phyloP scores from a whole-genome alignment of 2,888 invertebrate species.

The Eulithis testata region DNA sequence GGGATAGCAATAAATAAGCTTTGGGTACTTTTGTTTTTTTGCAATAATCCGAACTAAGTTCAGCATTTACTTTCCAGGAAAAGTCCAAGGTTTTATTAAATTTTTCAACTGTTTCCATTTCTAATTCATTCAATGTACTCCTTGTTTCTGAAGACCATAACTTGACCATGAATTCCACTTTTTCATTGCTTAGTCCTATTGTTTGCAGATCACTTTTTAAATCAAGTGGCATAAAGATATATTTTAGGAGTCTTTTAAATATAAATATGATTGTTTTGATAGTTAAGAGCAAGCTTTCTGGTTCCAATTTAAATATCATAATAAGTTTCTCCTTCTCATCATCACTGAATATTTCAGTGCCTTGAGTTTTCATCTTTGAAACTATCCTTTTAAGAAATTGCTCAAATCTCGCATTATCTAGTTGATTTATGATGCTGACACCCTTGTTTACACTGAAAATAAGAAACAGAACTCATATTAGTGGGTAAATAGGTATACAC shows the following conservation, averaged over 20 bases:
- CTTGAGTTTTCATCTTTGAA: conserved; percentile 63
- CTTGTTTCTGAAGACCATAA: conserved; percentile 74
- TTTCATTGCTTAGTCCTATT: conserved; percentile 65
- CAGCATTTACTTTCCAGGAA: conserved; percentile 74
- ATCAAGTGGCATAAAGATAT: conserved; percentile 73
- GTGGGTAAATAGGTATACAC: not conserved
- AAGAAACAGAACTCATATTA: conserved; percentile 22
- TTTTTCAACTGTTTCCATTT: conserved; percentile 51
- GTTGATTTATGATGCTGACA: conserved; percentile 60
- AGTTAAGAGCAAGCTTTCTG: conserved; percentile 60
- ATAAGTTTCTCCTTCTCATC: conserved; percentile 69
- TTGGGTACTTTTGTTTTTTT: conserved; percentile 75
- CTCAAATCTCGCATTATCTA: conserved; percentile 72
- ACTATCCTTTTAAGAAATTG: conserved; percentile 71
- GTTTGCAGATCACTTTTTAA: conserved; percentile 65
- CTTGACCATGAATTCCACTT: conserved; percentile 68
- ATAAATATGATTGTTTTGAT: conserved; percentile 71
- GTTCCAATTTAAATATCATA: conserved; percentile 68
- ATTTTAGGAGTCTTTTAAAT: conserved; percentile 69
- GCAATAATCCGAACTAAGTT: conserved; percentile 71
- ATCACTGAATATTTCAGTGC: conserved; percentile 69
- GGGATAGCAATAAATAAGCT: conserved; percentile 62
- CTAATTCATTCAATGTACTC: conserved; percentile 64
- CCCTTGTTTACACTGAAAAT: conserved; percentile 71
- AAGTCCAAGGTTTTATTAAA: conserved; percentile 56